Percentiles rank a stretch among this genome's conserved stretches.
phyloP scores from a whole-genome alignment of 2,797 vertebrate species.

The Naso thynnoides region DNA sequence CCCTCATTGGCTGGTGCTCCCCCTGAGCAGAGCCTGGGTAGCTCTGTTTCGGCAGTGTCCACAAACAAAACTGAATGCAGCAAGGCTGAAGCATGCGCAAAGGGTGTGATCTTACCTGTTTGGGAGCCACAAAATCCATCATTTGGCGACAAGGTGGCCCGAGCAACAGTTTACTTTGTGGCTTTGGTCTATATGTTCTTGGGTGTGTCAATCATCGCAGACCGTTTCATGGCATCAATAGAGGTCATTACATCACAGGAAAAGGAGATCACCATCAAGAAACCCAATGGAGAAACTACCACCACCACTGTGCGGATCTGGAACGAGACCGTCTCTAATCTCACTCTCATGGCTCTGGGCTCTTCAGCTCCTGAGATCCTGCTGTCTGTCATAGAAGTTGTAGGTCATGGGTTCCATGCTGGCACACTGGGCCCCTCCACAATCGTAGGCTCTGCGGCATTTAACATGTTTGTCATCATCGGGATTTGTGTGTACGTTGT shows the following conservation, averaged over 20 bases:
- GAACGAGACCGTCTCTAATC: slow-evolving; percentile 98
- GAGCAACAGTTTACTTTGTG: slow-evolving; percentile 98
- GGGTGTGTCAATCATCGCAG: slow-evolving; percentile 98
- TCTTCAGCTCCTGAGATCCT: slow-evolving; percentile 98
- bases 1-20: slow-evolving; percentile 76
- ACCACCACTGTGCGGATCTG: slow-evolving; percentile 98
- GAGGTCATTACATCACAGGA: slow-evolving; percentile 99
- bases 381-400: slow-evolving; percentile 96
- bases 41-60: slow-evolving; percentile 77
- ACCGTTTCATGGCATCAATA: slow-evolving; percentile 99
- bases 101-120: slow-evolving; percentile 93
- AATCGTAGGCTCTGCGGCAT: slow-evolving; percentile 97
- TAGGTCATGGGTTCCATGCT: slow-evolving; percentile 92
- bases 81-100: slow-evolving; percentile 87
- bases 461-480: slow-evolving; percentile 99
- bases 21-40: slow-evolving; percentile 72
- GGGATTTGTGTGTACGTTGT: slow-evolving; percentile 97
- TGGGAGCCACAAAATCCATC: slow-evolving; percentile 98
- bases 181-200: slow-evolving; percentile 99
- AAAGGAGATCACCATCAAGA: slow-evolving; percentile 98
- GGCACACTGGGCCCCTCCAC: slow-evolving; percentile 95
- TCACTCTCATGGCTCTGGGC: slow-evolving; percentile 98
- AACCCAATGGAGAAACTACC: slow-evolving; percentile 96
- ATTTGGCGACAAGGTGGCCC: slow-evolving; percentile 96
- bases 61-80: slow-evolving; percentile 86